Conservation (phyloP, 2,113 vertebrate genomes). For the Tychaedon coryphoeus region DNA sequence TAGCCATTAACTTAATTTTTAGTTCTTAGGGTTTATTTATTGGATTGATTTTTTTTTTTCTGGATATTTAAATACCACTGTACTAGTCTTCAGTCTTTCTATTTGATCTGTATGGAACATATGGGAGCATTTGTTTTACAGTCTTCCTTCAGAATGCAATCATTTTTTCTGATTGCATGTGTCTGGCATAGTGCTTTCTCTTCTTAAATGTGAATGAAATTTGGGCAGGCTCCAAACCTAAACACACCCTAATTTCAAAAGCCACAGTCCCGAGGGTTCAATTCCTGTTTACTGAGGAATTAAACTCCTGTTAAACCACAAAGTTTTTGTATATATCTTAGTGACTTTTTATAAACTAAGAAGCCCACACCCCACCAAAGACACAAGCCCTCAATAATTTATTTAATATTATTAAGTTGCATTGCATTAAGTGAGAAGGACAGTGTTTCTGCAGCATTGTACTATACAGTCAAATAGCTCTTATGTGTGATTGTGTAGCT, state of each 20-base stretch:
- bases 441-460: not conserved
- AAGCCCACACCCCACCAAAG: not conserved
- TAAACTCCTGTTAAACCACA: slow-evolving; percentile 72
- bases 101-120: slow-evolving; percentile 70
- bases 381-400: not conserved
- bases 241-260: slow-evolving; percentile 86
- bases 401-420: slow-evolving; percentile 32
- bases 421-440: not conserved
- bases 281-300: slow-evolving; percentile 79
- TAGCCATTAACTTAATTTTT: slow-evolving; percentile 35
- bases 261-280: slow-evolving; percentile 75
- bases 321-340: slow-evolving; percentile 53
- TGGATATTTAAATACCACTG: slow-evolving; percentile 46
- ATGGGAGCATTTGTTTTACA: slow-evolving; percentile 71
- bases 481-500: not conserved
- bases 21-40: not conserved
- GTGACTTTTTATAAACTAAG: slow-evolving; percentile 19
- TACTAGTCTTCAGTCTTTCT: slow-evolving; percentile 41
- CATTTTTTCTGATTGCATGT: slow-evolving; percentile 64
- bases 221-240: slow-evolving; percentile 74
- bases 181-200: slow-evolving; percentile 65
- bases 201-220: slow-evolving; percentile 72
- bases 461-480: not conserved
- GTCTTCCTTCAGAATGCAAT: slow-evolving; percentile 69
- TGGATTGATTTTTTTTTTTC: not conserved